Evolutionary conservation across 2,888 invertebrate species (phyloP).

Genomic region (Cryptus viduatorius): DNA sequence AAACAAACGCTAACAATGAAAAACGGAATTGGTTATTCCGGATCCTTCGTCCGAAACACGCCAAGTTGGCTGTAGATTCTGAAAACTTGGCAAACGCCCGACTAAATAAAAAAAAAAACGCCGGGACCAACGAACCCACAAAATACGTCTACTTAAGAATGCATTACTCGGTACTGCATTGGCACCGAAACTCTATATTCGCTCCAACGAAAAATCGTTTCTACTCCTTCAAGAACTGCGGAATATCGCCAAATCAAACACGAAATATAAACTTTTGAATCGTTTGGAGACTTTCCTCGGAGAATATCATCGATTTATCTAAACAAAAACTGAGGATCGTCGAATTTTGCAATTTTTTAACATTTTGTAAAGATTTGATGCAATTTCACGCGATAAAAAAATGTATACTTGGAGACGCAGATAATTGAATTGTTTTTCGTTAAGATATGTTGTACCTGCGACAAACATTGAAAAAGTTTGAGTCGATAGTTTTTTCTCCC

Average conservation of each 20-base stretch:
- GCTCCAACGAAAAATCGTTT: constrained; percentile 5
- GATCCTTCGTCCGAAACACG: constrained; percentile 27
- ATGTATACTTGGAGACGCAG: background rate
- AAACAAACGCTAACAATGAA: constrained; percentile 9
- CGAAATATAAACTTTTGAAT: constrained; percentile 3
- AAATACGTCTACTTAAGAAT: constrained; percentile 48
- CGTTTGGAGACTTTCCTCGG: background rate
- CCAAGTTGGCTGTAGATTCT: constrained; percentile 48
- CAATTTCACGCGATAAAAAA: background rate
- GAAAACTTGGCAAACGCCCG: constrained; percentile 59
- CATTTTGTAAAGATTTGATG: no score
- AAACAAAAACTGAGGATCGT: no score
- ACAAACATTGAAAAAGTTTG: background rate
- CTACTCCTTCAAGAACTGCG: background rate
- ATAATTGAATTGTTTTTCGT: background rate
- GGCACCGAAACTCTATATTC: constrained; percentile 38
- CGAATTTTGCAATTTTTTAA: no score
- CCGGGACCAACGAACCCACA: constrained; percentile 23
- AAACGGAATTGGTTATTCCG: constrained; percentile 9
- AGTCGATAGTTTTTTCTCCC: background rate
- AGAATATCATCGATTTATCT: background rate
- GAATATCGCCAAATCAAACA: constrained; percentile 40
- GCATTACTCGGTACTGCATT: constrained; percentile 55
- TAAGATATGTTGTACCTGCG: background rate
- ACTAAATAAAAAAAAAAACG: constrained; percentile 4